These are phyloP conservation scores for Azorinus chamasolen DNA, from an alignment of 2,888 invertebrate species.

Conservation along the genomic window DNA sequence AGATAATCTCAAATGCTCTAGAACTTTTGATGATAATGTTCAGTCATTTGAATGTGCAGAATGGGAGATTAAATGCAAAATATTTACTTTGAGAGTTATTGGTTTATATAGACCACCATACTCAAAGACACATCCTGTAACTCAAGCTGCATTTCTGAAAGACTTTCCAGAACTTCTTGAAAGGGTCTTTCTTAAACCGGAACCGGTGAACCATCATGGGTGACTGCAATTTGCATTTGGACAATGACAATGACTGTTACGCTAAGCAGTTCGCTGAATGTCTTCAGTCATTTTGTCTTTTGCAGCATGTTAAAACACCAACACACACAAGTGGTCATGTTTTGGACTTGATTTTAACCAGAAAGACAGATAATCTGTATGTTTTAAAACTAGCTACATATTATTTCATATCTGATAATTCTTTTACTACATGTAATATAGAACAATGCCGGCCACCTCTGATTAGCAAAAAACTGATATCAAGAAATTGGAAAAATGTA, in stretches of 20 bases:
- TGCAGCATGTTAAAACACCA: conserved; percentile 26
- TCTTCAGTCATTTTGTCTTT: conserved; percentile 29
- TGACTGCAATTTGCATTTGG: conserved; percentile 26
- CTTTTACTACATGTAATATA: conserved; percentile 6
- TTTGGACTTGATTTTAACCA: conserved; percentile 13
- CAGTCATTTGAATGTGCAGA: conserved; percentile 6
- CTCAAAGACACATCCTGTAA: conserved; percentile 27
- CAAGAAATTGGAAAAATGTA: too few species aligned
- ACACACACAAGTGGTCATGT: conserved; percentile 18
- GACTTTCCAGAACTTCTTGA: conserved; percentile 34
- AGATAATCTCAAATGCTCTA: conserved; percentile 15
- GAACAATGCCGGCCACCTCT: not conserved
- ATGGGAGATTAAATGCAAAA: conserved; percentile 5
- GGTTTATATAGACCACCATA: conserved; percentile 41
- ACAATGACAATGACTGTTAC: conserved; percentile 30
- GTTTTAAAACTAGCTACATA: conserved; percentile 1
- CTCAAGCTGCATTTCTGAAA: conserved; percentile 26
- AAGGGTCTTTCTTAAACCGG: conserved; percentile 3
- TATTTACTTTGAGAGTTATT: conserved; percentile 14
- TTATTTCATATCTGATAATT: conserved; percentile 12
- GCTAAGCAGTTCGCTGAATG: conserved; percentile 30
- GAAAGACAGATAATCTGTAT: conserved; percentile 11
- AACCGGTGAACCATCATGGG: conserved; percentile 12
- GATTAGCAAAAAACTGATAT: too few species aligned
- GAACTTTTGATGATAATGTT: not conserved